Evolutionary conservation across 1,140 invertebrate species (phyloP).

Genomic region (Polyergus mexicanus): DNA sequence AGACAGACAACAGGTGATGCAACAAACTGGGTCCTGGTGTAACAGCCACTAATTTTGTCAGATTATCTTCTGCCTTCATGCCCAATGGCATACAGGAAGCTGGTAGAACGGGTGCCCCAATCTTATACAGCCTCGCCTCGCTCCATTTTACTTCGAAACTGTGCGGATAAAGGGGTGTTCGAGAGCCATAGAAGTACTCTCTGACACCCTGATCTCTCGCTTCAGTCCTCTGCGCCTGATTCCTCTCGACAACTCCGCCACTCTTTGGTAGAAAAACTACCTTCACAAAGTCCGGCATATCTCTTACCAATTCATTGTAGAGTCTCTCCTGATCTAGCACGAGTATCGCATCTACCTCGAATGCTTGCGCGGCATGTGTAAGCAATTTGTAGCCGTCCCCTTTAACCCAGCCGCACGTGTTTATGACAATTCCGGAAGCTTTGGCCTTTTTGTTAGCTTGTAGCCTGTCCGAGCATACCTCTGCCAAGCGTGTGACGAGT

Average conservation of each 20-base stretch:
- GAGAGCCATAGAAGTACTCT: slow-evolving; percentile 98
- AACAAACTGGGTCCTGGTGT: slow-evolving; percentile 91
- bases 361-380: slow-evolving; percentile 95
- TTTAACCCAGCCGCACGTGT: slow-evolving; percentile 99
- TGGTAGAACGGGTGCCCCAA: slow-evolving; percentile 96
- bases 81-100: slow-evolving; percentile 98
- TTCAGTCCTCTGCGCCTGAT: slow-evolving; percentile 90
- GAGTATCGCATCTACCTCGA: slow-evolving; percentile 98
- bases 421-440: slow-evolving; percentile 98
- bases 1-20: slow-evolving; percentile 96
- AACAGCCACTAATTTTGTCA: slow-evolving; percentile 96
- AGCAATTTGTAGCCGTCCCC: slow-evolving; percentile 94
- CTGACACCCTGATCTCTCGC: slow-evolving; percentile 93
- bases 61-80: slow-evolving; percentile 97
- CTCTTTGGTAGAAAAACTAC: slow-evolving; percentile 98
- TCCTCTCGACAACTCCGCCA: slow-evolving; percentile 97
- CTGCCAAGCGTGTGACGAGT: slow-evolving; percentile 94
- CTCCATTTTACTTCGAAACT: slow-evolving; percentile 96
- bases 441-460: slow-evolving; percentile 95
- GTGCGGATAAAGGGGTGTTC: slow-evolving; percentile 95
- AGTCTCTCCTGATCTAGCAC: slow-evolving; percentile 98
- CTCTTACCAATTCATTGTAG: slow-evolving; percentile 97
- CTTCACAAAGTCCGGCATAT: slow-evolving; percentile 97
- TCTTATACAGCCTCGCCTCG: slow-evolving; percentile 97
- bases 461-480: slow-evolving; percentile 94